Conservation (phyloP, 2,797 vertebrate species). For the Sebastes minor region DNA sequence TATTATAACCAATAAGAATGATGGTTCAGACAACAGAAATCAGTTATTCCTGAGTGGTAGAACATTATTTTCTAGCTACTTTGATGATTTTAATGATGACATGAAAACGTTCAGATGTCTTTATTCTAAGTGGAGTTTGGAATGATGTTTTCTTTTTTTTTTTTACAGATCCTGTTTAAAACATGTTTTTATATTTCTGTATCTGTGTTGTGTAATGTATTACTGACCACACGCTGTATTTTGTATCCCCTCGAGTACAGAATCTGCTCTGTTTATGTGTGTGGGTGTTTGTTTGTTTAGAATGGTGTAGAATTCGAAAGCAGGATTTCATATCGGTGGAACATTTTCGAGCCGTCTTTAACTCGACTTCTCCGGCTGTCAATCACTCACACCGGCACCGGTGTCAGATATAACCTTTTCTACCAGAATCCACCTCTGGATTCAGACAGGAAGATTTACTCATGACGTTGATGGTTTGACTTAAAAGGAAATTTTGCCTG, state of each 20-base stretch:
- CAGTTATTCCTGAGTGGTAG: not conserved
- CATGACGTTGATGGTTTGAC: not conserved
- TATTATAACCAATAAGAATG: not conserved
- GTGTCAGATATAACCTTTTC: conserved; percentile 12
- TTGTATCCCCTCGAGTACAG: conserved; percentile 1
- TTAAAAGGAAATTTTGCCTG: not conserved
- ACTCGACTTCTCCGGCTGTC: not conserved
- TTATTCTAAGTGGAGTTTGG: not conserved
- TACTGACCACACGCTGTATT: conserved; percentile 6
- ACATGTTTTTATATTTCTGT: not conserved
- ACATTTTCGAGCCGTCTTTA: conserved; percentile 2
- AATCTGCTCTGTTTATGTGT: conserved; percentile 23
- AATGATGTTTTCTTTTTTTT: not conserved
- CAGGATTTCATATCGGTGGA: not conserved
- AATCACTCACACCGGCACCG: not conserved
- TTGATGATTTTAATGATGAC: not conserved
- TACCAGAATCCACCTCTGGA: not conserved
- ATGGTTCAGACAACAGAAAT: no score
- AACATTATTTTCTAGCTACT: not conserved
- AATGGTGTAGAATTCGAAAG: not conserved
- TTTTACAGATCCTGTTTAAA: not conserved
- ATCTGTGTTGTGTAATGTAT: conserved; percentile 14
- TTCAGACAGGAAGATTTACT: not conserved
- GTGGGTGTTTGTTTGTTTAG: not conserved
- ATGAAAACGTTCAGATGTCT: no score